Evolutionary conservation across 2,797 vertebrate genomes (phyloP).

Genomic region (Apogon hyalosoma): DNA sequence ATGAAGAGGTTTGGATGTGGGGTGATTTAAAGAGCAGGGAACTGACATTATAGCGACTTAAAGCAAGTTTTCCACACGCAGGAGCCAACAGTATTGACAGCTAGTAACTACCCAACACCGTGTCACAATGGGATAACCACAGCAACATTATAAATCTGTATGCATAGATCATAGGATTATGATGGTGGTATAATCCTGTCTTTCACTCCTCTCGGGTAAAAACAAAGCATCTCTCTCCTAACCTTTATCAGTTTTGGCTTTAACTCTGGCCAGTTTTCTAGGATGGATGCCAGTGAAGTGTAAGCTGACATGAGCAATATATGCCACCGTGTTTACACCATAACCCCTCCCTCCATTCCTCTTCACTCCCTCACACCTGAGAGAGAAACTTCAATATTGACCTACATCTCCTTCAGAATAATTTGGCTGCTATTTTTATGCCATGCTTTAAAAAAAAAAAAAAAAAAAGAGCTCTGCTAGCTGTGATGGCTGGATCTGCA

Average conservation of each 20-base stretch:
- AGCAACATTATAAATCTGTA: slow-evolving; percentile 45
- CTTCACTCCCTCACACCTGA: slow-evolving; percentile 57
- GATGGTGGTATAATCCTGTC: slow-evolving; percentile 48
- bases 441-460: slow-evolving; percentile 49
- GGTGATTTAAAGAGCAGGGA: slow-evolving; percentile 74
- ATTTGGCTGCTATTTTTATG: slow-evolving; percentile 80
- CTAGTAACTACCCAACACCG: slow-evolving; percentile 29
- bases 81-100: slow-evolving; percentile 22
- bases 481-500: slow-evolving; percentile 50
- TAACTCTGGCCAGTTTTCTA: not conserved
- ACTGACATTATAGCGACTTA: slow-evolving; percentile 59
- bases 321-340: slow-evolving; percentile 43
- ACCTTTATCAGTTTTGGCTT: slow-evolving; percentile 18
- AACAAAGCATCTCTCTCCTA: slow-evolving; percentile 17
- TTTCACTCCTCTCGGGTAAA: slow-evolving; percentile 27
- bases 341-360: not conserved
- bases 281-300: slow-evolving; percentile 15
- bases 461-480: slow-evolving; percentile 40
- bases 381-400: slow-evolving; percentile 77
- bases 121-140: slow-evolving; percentile 40
- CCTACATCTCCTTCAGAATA: slow-evolving; percentile 82
- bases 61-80: slow-evolving; percentile 61
- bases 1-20: slow-evolving; percentile 74
- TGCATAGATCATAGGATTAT: slow-evolving; percentile 55
- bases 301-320: slow-evolving; percentile 22